Evolutionary conservation across 2,888 invertebrate species (phyloP).

Genomic region (Pseudoips prasinana): DNA sequence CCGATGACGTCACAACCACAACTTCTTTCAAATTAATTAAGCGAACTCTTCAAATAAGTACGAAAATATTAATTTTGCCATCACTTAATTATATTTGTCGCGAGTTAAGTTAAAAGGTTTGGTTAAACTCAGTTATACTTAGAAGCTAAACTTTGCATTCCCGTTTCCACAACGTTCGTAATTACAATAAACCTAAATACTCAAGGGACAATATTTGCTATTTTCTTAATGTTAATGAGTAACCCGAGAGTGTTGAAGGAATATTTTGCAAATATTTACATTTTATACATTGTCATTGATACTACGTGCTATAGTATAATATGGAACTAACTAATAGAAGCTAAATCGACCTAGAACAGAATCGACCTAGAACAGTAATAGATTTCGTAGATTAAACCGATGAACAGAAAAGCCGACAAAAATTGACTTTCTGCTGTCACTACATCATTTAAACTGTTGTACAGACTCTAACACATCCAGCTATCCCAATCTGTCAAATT

Average conservation of each 20-base stretch:
- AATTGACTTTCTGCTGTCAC: too few species aligned
- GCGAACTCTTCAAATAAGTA: slow-evolving; percentile 18
- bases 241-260: neutral
- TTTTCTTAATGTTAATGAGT: slow-evolving; percentile 11
- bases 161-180: slow-evolving; percentile 23
- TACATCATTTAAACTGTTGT: too few species aligned
- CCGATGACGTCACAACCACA: slow-evolving; percentile 13
- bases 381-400: too few species aligned
- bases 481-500: too few species aligned
- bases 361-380: too few species aligned
- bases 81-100: slow-evolving; percentile 37
- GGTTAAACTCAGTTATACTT: slow-evolving; percentile 26
- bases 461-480: too few species aligned
- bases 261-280: too few species aligned
- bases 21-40: slow-evolving; percentile 32
- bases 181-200: slow-evolving; percentile 23
- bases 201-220: slow-evolving; percentile 12
- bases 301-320: too few species aligned
- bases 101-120: slow-evolving; percentile 27
- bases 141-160: slow-evolving; percentile 23
- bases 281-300: too few species aligned
- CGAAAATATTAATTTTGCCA: slow-evolving; percentile 26
- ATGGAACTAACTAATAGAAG: too few species aligned
- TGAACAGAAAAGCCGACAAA: too few species aligned
- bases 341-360: too few species aligned